Base-by-base conservation (phyloP, 2,797 vertebrate species). In the Borostomias antarcticus region DNA sequence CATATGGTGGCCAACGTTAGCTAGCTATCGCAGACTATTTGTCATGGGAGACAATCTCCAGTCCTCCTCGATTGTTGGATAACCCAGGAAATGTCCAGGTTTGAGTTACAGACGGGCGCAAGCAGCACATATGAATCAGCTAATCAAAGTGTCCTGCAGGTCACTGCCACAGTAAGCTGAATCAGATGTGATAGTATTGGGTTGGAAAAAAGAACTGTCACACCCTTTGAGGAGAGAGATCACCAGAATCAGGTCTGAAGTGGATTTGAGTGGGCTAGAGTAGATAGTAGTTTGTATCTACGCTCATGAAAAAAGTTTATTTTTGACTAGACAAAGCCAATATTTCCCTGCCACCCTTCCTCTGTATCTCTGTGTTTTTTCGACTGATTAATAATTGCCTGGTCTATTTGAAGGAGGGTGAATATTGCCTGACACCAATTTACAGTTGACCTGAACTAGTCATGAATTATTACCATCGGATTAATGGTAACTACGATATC, bases 391-490 rank as follows among this genome's bases (percentile, higher is more conserved):
- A 86, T 88, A 85, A 81, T 72, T 78, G 78, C 68, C 48, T 62
- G 17, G 66, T 58, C 78, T 85, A 83, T 88, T 88, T 81, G 88
- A 75, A 53, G 75, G 62, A 4, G 35, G 76, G 82, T 65, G 68
- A 71, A 75, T 70, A 75, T 68, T 0, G 77, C 76, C 82, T 82
- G 78, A 17, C 74, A 79, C 81, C 83, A 81, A 81, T 86, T 88
- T 84, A 77, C 78, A 79, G 79, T 76, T 68, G 23, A 86, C 85
- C 82, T 35, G 62, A 66, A 81, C 79, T 69, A 23, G 61, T 75
- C 76, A 85, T 85, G 86, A 85, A 86, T 85, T 82, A 70, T 66
- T 78, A 57, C 62, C 72, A 81, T 84, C 74, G 83, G 82, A 87
- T 87, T 81, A 78, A 59, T 73, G 63, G 67, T 83, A 81, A 89